Conservation (phyloP, 2,113 vertebrate genomes). For the Megaceryle maxima region DNA sequence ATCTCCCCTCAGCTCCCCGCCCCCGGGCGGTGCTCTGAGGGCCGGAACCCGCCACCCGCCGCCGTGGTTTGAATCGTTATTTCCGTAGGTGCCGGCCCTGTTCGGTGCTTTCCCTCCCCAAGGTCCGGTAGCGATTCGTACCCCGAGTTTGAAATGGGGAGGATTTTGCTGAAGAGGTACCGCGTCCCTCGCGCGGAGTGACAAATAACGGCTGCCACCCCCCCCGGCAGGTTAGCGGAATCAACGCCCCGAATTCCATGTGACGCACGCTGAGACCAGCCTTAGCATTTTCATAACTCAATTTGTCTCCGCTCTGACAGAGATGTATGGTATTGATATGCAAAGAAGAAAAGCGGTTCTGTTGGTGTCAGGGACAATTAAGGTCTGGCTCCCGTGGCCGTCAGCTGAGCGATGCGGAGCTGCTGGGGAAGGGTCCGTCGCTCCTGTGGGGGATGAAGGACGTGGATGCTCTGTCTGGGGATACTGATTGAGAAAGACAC, state of each 20-base stretch:
- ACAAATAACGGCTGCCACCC: background rate
- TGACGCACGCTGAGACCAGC: background rate
- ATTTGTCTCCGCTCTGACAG: background rate
- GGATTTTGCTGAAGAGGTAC: background rate
- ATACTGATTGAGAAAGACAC: conserved; percentile 78
- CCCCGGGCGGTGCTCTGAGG: too few relatives aligned
- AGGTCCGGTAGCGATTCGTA: background rate
- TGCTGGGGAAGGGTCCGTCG: conserved; percentile 52
- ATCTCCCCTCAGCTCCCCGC: too few relatives aligned
- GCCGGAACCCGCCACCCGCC: background rate
- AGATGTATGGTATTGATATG: background rate
- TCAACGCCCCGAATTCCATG: background rate
- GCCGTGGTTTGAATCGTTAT: background rate
- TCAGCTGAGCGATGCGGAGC: conserved; percentile 49
- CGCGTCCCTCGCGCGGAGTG: background rate
- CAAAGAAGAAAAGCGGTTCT: conserved; percentile 20
- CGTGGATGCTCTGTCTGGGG: conserved; percentile 73
- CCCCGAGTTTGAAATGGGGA: background rate
- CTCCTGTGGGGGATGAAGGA: conserved; percentile 74
- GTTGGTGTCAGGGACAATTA: conserved; percentile 63
- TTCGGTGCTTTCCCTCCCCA: background rate
- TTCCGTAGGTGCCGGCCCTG: too few relatives aligned
- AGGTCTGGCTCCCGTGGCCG: conserved; percentile 10
- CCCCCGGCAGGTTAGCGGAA: background rate
- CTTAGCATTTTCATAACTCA: background rate